phyloP scores from a whole-genome alignment of 2,888 invertebrate genomes.

The Pogonocherus hispidulus region DNA sequence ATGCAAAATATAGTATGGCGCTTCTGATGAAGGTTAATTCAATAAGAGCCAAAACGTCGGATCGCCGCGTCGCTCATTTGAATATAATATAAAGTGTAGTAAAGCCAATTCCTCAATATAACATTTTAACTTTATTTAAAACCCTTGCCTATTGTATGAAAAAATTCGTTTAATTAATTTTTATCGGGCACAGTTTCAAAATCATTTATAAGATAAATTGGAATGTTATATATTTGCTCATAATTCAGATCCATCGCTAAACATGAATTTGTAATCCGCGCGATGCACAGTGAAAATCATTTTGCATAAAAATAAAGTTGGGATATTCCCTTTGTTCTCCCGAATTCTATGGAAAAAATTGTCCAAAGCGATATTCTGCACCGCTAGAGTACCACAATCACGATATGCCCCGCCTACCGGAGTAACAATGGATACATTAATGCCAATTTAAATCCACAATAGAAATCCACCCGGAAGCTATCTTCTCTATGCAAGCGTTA shows the following conservation, averaged over 20 bases:
- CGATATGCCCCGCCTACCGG: slow-evolving; percentile 24
- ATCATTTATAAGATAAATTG: neutral
- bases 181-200: neutral
- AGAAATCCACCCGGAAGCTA: neutral
- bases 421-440: slow-evolving; percentile 19
- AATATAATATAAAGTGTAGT: no score
- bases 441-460: slow-evolving; percentile 15
- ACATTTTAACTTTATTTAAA: neutral
- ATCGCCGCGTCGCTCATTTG: no score
- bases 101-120: no score
- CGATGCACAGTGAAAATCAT: neutral
- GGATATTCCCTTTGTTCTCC: neutral
- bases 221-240: no score
- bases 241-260: neutral
- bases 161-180: neutral
- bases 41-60: no score
- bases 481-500: neutral
- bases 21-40: no score
- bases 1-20: no score
- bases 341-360: slow-evolving; percentile 4
- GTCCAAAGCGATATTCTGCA: neutral
- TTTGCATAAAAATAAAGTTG: neutral
- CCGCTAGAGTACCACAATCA: slow-evolving; percentile 12
- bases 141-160: neutral
- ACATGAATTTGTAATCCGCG: neutral